Base-by-base conservation (phyloP, 2,888 invertebrate genomes). In the Pyrrhosoma nymphula region DNA sequence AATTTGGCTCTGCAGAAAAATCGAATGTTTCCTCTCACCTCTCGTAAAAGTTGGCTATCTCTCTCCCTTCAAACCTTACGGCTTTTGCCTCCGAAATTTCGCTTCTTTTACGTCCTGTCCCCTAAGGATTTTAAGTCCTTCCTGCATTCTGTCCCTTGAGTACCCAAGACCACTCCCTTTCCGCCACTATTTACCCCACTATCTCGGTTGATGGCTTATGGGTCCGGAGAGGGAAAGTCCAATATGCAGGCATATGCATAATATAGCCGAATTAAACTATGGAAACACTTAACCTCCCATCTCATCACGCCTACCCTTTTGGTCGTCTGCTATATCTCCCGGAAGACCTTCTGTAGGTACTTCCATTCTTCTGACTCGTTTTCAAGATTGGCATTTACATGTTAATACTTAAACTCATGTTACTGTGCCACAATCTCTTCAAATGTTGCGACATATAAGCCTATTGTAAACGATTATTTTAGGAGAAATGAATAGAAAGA, bases 151-250 rank as follows among this genome's bases (percentile, higher is more conserved):
- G 10, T 55, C 55, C 56, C 47, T 56, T 16, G 55, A 56, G 55
- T 55, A 12, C 89, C 55, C 56, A 60, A 60, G 3, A n/a, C 56
- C 89, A 10, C 12, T 10, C 26, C 56, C 89, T 39, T 56, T 26
- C 89, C 56, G n/a, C n/a, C 56, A 56, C 89, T 89, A 89, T 89
- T 82, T 89, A 89, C 89, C 55, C 56, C 10, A 55, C 89, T 55
- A 89, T 89, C 55, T 35, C 89, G 89, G 26, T 89, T 89, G 89
- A 89, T 89, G 56, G 89, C 89, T 35, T 89, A 89, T 89, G 56
- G 56, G 89, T 47, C 89, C 26, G 82, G 56, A 89, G 16, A 56
- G 56, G 89, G 89, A 89, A n/a, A 56, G 55, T 10, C 89, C 89
- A 89, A 89, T 89, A 89, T 89, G 56, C 55, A 89, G 55, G 56